Base-by-base conservation (phyloP, 64 coral and sea anemone genomes). In the Montipora foliosa region DNA sequence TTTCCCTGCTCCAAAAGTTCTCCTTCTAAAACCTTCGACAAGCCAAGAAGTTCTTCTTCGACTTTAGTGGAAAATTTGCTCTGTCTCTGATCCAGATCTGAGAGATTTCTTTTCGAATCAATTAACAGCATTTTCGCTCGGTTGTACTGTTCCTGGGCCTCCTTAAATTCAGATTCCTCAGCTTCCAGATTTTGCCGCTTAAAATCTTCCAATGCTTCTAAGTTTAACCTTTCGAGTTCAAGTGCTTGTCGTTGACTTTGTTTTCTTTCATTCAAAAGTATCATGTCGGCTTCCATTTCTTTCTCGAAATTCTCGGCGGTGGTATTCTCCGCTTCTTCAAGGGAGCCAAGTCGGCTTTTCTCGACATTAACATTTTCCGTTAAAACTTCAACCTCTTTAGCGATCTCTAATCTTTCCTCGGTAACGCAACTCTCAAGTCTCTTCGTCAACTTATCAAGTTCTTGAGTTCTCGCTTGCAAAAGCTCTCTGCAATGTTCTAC, bases 71-170 rank as follows among this genome's bases (percentile, higher is more conserved):
- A 77, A 17, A 89, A 89, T 64, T 79, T 81, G 44, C 74, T 90
- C 46, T 87, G 81, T 44, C 80, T 88, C 9, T 76, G 67, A 79
- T 98, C 96, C 22, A 98, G 58, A 78, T 92, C 89, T 51, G 78
- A 60, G 4, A 98, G 75, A 4, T 95, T 79, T 74, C 88, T 92
- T 78, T 90, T 98, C 8, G 59, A 92, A 51, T 98, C 89, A 25
- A 92, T 95, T 48, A 98, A 75, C n/a, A 98, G n/a, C 83, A 95
- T 95, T 73, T 98, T 98, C 13, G 94, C 82, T 46, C 91, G 80
- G 59, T 98, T 98, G 47, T 98, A 98, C 49, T 80, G 87, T 37
- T 91, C 76, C 37, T 98, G 96, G 0, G 89, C 84, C 19, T 98
- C 93, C 60, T 92, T 91, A 5, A 98, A 80, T 68, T 98, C 92